Evolutionary conservation across 2,113 vertebrate genomes (phyloP).

Genomic region (Geothlypis trichas): DNA sequence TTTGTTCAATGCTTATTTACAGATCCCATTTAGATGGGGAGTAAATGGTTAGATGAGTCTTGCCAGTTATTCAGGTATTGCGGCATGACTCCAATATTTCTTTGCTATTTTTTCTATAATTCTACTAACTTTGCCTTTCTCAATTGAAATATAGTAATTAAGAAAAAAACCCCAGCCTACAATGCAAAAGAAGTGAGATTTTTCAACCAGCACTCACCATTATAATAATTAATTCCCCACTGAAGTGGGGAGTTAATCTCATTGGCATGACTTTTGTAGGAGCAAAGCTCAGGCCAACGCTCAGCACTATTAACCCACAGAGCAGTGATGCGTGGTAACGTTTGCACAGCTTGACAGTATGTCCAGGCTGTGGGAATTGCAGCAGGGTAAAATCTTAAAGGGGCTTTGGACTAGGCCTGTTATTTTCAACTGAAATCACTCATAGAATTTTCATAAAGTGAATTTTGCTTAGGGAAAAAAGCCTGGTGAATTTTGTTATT

Average conservation of each 20-base stretch:
- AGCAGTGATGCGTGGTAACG: neutral
- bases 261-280: neutral
- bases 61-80: neutral
- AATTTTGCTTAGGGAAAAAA: neutral
- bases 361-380: neutral
- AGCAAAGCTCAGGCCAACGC: neutral
- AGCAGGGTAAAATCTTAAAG: neutral
- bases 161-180: neutral
- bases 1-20: neutral
- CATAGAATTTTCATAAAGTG: neutral
- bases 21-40: neutral
- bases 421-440: neutral
- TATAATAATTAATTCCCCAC: neutral
- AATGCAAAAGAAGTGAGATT: neutral
- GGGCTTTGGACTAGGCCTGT: neutral
- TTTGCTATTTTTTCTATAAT: neutral
- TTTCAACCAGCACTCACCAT: neutral
- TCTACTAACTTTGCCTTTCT: neutral
- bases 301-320: accelerated
- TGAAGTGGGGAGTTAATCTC: neutral
- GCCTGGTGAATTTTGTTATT: neutral
- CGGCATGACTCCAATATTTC: neutral
- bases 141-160: neutral
- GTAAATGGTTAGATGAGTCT: neutral
- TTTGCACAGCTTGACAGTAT: neutral